Conservation (phyloP, 30 jellyfish, hydroid and myxozoan genomes). For the Pelagia noctiluca region DNA sequence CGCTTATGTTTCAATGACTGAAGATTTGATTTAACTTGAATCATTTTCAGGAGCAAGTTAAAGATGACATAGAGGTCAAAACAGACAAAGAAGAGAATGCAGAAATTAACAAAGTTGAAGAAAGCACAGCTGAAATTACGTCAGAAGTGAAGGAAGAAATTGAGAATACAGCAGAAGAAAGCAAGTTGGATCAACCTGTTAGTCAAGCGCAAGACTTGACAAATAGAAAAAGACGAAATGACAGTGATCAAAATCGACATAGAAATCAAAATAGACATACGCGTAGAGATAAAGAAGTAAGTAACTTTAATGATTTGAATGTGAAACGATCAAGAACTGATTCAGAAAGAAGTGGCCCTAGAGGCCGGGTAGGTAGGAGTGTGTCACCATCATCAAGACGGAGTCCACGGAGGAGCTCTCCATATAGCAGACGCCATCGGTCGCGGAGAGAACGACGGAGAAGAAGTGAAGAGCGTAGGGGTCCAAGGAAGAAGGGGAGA, state of each 20-base stretch:
- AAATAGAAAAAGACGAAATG: conserved; percentile 29
- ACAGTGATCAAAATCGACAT: conserved; percentile 33
- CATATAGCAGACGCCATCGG: conserved; percentile 70
- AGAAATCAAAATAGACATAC: conserved; percentile 36
- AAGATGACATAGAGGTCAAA: not conserved
- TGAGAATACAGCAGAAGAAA: not conserved
- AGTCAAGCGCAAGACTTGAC: conserved; percentile 7
- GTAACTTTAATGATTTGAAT: conserved; percentile 28
- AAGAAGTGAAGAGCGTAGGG: conserved; percentile 68
- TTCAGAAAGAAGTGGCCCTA: conserved; percentile 55
- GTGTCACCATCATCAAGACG: conserved; percentile 72
- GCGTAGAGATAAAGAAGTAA: conserved; percentile 52
- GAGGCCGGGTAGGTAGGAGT: conserved; percentile 68
- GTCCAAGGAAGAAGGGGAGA: conserved; percentile 74
- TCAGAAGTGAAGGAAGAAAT: conserved; percentile 11
- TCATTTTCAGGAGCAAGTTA: not conserved
- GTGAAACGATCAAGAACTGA: conserved; percentile 55
- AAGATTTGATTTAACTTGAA: no score
- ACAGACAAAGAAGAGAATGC: not conserved
- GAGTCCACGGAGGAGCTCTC: conserved; percentile 81
- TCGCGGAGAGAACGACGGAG: conserved; percentile 76
- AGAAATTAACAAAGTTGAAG: not conserved
- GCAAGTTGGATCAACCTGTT: not conserved
- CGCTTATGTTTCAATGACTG: no score
- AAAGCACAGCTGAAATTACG: not conserved